Evolutionary conservation across 1,140 invertebrate genomes (phyloP).

Genomic region (Chrysopa pallens): DNA sequence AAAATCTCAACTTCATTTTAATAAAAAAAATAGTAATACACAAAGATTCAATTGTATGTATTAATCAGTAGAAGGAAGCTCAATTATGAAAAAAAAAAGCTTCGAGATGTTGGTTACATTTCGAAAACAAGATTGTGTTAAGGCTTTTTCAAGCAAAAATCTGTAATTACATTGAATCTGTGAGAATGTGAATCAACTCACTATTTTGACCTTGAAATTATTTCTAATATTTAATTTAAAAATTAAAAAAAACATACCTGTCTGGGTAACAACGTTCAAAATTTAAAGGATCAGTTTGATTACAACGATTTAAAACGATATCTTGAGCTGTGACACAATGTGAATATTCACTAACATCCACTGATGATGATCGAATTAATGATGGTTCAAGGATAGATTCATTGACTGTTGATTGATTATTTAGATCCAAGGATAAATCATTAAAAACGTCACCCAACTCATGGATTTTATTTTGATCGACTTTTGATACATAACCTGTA

Average conservation of each 20-base stretch:
- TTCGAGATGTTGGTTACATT: too few species aligned
- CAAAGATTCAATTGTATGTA: too few species aligned
- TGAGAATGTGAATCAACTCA: too few species aligned
- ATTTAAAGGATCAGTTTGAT: slow-evolving; percentile 33
- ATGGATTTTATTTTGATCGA: not conserved
- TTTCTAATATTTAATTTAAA: not conserved
- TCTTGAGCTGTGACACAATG: slow-evolving; percentile 24
- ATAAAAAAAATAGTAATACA: too few species aligned
- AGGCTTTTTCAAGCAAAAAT: too few species aligned
- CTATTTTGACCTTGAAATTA: not conserved
- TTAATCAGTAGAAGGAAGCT: too few species aligned
- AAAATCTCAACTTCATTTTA: too few species aligned
- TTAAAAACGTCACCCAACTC: slow-evolving; percentile 5
- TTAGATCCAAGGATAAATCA: slow-evolving; percentile 5
- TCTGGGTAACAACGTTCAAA: slow-evolving; percentile 42
- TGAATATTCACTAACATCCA: not conserved
- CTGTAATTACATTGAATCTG: too few species aligned
- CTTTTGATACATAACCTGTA: slow-evolving; percentile 1
- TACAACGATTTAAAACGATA: slow-evolving; percentile 40
- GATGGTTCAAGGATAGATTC: too few species aligned
- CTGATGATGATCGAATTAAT: slow-evolving; percentile 1
- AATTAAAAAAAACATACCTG: slow-evolving; percentile 27
- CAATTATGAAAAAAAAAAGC: too few species aligned
- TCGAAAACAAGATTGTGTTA: too few species aligned
- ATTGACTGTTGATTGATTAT: not conserved